A percentile compares a stretch with the other conserved stretches of the same genome.
These are phyloP conservation scores for Corydoras sp. DNA, from an alignment of 2,113 vertebrate species.

Conservation along the genomic window DNA sequence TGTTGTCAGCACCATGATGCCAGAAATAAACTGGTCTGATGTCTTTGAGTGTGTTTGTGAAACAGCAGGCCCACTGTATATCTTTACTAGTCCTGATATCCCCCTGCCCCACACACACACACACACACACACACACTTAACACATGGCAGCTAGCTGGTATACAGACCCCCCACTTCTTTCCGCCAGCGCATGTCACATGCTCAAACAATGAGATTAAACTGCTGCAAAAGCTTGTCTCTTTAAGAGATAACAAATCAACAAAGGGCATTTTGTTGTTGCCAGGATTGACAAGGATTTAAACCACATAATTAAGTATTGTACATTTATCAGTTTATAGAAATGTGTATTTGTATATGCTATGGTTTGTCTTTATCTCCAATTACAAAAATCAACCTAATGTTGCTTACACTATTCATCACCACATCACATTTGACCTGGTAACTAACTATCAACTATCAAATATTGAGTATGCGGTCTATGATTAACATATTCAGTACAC, in stretches of 20 bases:
- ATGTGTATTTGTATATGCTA: no score
- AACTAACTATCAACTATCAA: no score
- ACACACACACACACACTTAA: conserved; percentile 6
- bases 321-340: not conserved
- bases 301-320: not conserved
- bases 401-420: no score
- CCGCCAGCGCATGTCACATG: conserved; percentile 20
- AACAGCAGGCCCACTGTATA: conserved; percentile 21
- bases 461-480: no score
- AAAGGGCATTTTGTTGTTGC: not conserved
- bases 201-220: conserved; percentile 34
- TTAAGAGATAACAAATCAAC: conserved; percentile 17
- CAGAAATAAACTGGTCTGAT: conserved; percentile 40
- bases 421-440: no score
- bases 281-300: not conserved
- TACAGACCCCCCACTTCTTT: conserved; percentile 21
- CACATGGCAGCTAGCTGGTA: conserved; percentile 18
- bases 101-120: conserved; percentile 10
- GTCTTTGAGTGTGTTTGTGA: conserved; percentile 17
- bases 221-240: not conserved
- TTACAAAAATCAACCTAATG: no score
- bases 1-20: conserved; percentile 50
- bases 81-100: conserved; percentile 22
- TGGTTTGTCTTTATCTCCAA: no score
- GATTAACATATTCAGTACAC: no score